Evolutionary conservation across 2,797 vertebrate species (phyloP).

Genomic region (Manis javanica): DNA sequence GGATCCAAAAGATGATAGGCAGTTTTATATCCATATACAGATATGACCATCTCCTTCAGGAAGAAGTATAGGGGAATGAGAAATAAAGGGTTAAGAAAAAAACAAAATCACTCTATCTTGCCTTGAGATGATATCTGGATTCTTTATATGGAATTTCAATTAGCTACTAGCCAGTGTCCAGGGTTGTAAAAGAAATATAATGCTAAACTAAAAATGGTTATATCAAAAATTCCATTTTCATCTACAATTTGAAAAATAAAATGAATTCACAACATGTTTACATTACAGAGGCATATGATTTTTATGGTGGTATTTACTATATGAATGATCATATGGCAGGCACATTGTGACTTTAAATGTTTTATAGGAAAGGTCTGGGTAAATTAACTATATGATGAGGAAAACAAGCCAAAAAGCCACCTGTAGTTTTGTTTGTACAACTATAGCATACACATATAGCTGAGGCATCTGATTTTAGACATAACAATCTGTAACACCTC

Average conservation of each 20-base stretch:
- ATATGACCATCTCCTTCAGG: background rate
- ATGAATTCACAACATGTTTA: background rate
- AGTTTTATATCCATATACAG: background rate
- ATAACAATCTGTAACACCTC: constrained; percentile 14
- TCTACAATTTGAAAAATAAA: background rate
- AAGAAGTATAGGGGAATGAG: background rate
- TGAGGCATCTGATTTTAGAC: background rate
- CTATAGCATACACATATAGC: background rate
- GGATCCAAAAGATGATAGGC: background rate
- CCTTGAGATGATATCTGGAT: background rate
- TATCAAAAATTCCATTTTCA: background rate
- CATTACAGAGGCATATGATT: background rate
- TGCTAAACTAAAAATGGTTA: background rate
- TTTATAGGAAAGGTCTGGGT: background rate
- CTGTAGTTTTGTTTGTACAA: constrained; percentile 51
- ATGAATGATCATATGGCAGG: constrained; percentile 7
- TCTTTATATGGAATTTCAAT: background rate
- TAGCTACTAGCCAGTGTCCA: background rate
- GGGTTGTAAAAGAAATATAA: background rate
- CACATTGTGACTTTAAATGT: constrained; percentile 10
- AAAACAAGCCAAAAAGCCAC: constrained; percentile 32
- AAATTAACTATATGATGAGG: constrained; percentile 41
- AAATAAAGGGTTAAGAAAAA: background rate
- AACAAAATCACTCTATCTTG: background rate
- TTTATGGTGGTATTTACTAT: background rate